Evolutionary conservation across 2,888 invertebrate species (phyloP), one percentile per base, ranked within the genome.

Genomic region (Hedya salicella): DNA sequence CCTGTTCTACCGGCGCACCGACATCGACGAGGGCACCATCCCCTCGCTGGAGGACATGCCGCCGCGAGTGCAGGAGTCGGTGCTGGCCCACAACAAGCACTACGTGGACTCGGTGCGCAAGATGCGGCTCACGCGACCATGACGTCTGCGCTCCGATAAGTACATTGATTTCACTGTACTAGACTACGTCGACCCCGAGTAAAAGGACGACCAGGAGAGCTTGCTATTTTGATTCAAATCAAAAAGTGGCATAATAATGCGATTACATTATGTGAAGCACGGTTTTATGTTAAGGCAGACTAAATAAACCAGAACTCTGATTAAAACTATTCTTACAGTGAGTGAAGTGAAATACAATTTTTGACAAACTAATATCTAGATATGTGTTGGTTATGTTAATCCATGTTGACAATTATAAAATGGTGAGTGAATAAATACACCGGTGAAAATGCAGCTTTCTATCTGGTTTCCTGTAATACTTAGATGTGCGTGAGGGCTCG

Each of bases 1-100:
- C 68, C 87, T 97, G 46, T 96, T 97, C 78, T 97, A 97, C 79
- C 73, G 82, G 16, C 85, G 90, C 14, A 85, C 86, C 54, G 93
- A 94, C 73, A 83, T 93, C 8, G 86, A 87, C 17, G 89, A 89
- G 14, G 81, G 80, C 25, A 68, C 82, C 0, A 78, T 78, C 0
- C 87, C 87, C 0, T 65, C 84, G 0, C 69, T 90, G 2, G 79
- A 84, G 0, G 87, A 87, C 1, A 71, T 92, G 4, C 88, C 92
- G 0, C 79, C 80, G 1, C 80, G 76, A 17, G 69, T 87, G 0
- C 87, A 85, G 61, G 85, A 88, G 67, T 70, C 71, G 0, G 82
- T 92, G 0, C 72, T 81, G 64, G 78, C 86, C 0, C 86, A 88
- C 73, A 89, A 92, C 74, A 90, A 91, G 66, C 77, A 80, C 56